Evolutionary conservation across 2,113 vertebrate genomes (phyloP), one percentile per base, ranked within the genome.

Genomic region (Zapus hudsonius): DNA sequence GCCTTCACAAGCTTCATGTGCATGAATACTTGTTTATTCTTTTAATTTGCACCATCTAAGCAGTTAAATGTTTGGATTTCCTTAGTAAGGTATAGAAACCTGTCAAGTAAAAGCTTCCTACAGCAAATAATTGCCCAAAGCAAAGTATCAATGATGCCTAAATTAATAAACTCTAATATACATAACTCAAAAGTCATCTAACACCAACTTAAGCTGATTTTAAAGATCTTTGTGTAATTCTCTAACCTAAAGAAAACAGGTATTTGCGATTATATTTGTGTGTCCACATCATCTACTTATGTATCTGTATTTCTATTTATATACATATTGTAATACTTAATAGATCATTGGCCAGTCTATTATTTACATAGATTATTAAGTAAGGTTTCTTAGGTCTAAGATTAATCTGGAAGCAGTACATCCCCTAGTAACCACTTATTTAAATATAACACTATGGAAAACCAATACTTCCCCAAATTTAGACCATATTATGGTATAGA

Each of bases 181-280:
- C 4, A 7, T 66, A 38, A 89, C 87, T 40, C n/a, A 87, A 90
- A 87, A 81, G 67, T 42, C 36, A 81, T 76, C 23, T 3, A 7
- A 87, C 87, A 25, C 22, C 23, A 66, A 74, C 61, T 42, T 63
- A 87, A 80, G 81, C 3, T 66, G 40, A 72, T 88, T 63, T 70
- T 74, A 59, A 55, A 84, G 8, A 52, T 42, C 25, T 69, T 1
- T 36, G 9, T 91, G 73, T 75, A n/a, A 16, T 84, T 91, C 27
- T 89, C 92, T 75, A 42, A 52, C 74, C 47, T 81, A 84, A 80
- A 25, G 40, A 79, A 44, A 57, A 84, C 87, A 69, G 90, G 75
- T 22, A 66, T 81, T 86, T 79, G 33, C 29, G 19, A 69, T 33
- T 75, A 74, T 87, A 44, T 42, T 23, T n/a, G 44, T 17, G 7